Evolutionary conservation across 2,113 vertebrate genomes (phyloP).

Genomic region (Aix galericulata): DNA sequence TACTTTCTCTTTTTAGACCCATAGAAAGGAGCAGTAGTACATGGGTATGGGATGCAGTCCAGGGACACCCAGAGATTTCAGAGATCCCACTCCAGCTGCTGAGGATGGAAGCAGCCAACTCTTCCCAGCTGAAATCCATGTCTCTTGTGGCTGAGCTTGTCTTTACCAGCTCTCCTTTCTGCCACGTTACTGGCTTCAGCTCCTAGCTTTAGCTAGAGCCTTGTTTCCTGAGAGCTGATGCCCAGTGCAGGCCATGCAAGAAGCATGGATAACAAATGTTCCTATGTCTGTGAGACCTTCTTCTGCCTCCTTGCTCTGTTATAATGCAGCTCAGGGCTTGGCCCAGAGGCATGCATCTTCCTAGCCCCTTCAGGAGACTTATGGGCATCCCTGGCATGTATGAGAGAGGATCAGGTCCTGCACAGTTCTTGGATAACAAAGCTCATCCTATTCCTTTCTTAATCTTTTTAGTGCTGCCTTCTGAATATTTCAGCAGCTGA

Average conservation of each 20-base stretch:
- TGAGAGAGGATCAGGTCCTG: not conserved
- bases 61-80: not conserved
- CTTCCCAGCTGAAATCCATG: rapidly evolving
- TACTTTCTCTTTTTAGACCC: not conserved
- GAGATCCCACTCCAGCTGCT: not conserved
- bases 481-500: slow-evolving; percentile 58
- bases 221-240: not conserved
- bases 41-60: rapidly evolving
- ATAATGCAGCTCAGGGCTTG: not conserved
- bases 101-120: not conserved
- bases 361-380: not conserved
- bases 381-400: not conserved
- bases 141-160: not conserved
- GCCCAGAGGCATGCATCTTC: not conserved
- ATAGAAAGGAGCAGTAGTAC: not conserved
- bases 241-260: rapidly evolving
- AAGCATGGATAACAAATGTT: not conserved
- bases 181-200: not conserved
- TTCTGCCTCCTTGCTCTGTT: not conserved
- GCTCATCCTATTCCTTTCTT: not conserved
- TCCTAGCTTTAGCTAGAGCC: not conserved
- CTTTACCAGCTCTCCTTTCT: not conserved
- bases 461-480: slow-evolving; percentile 36
- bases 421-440: not conserved
- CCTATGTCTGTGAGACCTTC: not conserved